Evolutionary conservation across 2,797 vertebrate genomes (phyloP), one percentile per base, ranked within the genome.

Genomic region (Miichthys miiuy): DNA sequence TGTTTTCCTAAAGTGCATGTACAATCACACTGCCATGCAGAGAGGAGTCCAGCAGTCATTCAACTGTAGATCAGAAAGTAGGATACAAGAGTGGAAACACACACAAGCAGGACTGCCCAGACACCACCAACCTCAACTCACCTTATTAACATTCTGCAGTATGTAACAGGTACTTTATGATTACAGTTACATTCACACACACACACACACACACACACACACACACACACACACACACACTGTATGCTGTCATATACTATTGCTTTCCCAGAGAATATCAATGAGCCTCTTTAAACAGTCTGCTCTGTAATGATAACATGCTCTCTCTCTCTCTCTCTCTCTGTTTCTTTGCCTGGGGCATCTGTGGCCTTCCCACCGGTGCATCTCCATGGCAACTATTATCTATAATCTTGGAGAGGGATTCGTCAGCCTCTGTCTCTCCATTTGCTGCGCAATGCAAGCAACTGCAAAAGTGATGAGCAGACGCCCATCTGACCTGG

Each of bases 301-400:
- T 83, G 66, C 78, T 56, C 74, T 38, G 61, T 83, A 84, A 84
- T 82, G 56, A 76, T 60, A 68, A 42, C 61, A 77, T 57, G 13
- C 69, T 72, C 55, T 68, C 62, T 56, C 52, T 68, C 18, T 75
- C 81, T 72, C 74, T 66, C 83, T 78, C 72, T 75, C 57, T 72
- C 16, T 74, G 34, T 79, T 51, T 69, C 75, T 75, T 70, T 82
- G 86, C 74, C 86, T 81, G 34, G 72, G 63, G 77, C 74, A 57
- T 86, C 77, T 80, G 77, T 87, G 92, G 85, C 86, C 91, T 89
- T 92, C 89, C 84, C 87, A 77, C 85, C 83, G 69, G 73, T 89
- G 81, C 77, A 90, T 94, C 86, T 80, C 93, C 91, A 95, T 94
- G 85, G 92, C 88, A 94, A 94, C 93, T 67, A 65, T 72, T 77